These are phyloP conservation scores for Platerodrilus igneus DNA, from an alignment of 2,888 invertebrate species.

Conservation along the genomic window DNA sequence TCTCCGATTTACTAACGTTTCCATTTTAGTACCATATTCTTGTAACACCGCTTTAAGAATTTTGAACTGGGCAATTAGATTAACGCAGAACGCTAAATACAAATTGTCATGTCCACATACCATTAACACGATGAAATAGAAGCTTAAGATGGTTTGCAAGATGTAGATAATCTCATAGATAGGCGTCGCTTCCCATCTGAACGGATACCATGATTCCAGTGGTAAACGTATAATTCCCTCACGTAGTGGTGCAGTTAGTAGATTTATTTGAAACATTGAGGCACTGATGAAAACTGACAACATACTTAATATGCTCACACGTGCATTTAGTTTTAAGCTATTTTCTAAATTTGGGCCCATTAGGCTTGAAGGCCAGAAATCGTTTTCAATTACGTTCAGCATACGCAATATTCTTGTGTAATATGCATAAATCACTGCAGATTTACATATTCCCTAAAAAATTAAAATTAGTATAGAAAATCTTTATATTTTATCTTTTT, in stretches of 20 bases:
- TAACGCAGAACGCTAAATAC: conserved; percentile 22
- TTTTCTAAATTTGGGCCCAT: conserved; percentile 9
- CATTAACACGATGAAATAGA: conserved; percentile 15
- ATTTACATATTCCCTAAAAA: conserved; percentile 8
- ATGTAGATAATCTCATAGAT: conserved; percentile 25
- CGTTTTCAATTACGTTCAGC: neutral
- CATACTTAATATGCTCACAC: conserved; percentile 4
- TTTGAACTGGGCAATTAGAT: conserved; percentile 25
- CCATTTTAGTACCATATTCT: conserved; percentile 13
- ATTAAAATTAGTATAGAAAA: no score
- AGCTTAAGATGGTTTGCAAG: conserved; percentile 19
- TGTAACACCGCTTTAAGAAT: conserved; percentile 20
- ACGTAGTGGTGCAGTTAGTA: conserved; percentile 20
- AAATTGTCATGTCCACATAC: conserved; percentile 26
- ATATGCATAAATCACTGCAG: conserved; percentile 1
- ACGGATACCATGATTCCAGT: conserved; percentile 24
- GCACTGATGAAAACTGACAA: conserved; percentile 15
- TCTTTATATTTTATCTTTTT: no score
- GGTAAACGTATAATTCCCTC: conserved; percentile 20
- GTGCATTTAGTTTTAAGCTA: neutral
- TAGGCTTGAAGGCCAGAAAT: conserved; percentile 23
- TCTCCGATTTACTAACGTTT: no score
- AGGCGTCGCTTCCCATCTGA: conserved; percentile 17
- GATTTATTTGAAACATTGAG: conserved; percentile 17
- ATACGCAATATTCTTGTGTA: neutral